Percentiles rank a stretch among this genome's conserved stretches.
Evolutionary conservation across 30 jellyfish, hydroid and myxozoan genomes (phyloP).

Genomic region (Turritopsis dohrnii): DNA sequence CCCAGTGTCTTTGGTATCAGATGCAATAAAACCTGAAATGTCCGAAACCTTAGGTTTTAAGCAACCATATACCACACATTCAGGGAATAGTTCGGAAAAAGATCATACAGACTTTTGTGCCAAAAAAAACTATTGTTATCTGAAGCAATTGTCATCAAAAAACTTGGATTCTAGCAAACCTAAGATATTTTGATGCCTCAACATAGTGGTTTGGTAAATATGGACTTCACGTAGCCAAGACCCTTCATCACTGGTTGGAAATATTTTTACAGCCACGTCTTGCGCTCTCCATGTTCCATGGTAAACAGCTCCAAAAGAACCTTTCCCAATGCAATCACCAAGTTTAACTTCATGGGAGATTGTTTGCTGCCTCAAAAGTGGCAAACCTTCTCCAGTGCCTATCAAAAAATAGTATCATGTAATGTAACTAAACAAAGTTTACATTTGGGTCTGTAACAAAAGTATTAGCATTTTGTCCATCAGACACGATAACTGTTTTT

Average conservation of each 20-base stretch:
- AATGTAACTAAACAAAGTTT: not conserved
- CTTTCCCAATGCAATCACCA: conserved; percentile 77
- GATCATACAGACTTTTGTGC: no score
- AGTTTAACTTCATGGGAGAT: conserved; percentile 84
- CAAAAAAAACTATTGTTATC: no score
- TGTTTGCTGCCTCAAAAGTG: conserved; percentile 78
- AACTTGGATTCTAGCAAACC: conserved; percentile 43
- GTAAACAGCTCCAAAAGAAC: conserved; percentile 91
- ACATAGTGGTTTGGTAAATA: conserved; percentile 88
- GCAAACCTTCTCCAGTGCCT: conserved; percentile 95
- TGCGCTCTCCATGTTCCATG: conserved; percentile 93
- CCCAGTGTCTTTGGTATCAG: conserved; percentile 94
- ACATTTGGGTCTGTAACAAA: no score
- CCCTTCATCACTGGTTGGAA: conserved; percentile 77
- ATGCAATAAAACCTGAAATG: conserved; percentile 90
- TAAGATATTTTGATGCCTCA: conserved; percentile 85
- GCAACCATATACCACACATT: not conserved
- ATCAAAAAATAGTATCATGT: not conserved
- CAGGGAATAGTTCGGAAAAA: no score
- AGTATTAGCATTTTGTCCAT: no score
- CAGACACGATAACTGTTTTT: no score
- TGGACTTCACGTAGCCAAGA: conserved; percentile 91
- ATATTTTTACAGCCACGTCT: conserved; percentile 88
- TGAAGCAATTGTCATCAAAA: no score
- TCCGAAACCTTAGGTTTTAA: not conserved